Evolutionary conservation across 2,888 invertebrate genomes (phyloP).

Genomic region (Aphodius sticticus): DNA sequence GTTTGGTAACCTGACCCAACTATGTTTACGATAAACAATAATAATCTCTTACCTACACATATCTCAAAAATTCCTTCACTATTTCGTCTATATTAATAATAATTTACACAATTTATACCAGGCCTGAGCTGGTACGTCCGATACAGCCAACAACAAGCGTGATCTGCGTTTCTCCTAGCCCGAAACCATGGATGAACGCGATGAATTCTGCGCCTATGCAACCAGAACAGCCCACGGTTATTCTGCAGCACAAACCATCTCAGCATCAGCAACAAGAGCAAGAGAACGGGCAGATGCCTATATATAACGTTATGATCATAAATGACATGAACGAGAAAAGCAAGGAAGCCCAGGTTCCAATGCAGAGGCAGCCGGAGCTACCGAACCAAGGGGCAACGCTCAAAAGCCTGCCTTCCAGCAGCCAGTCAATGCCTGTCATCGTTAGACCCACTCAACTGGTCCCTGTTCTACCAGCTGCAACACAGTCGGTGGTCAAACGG

Average conservation of each 20-base stretch:
- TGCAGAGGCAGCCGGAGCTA: slow-evolving; percentile 52
- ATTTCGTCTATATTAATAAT: background rate
- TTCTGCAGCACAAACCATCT: slow-evolving; percentile 55
- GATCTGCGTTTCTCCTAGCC: slow-evolving; percentile 83
- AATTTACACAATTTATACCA: slow-evolving; percentile 49
- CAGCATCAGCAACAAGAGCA: slow-evolving; percentile 46
- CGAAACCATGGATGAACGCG: slow-evolving; percentile 57
- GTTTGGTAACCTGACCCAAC: background rate
- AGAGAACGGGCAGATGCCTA: slow-evolving; percentile 44
- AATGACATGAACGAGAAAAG: slow-evolving; percentile 63
- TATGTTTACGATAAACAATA: background rate
- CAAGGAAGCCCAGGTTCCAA: slow-evolving; percentile 29
- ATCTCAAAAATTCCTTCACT: no score
- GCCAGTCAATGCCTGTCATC: slow-evolving; percentile 70
- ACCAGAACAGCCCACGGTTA: slow-evolving; percentile 61
- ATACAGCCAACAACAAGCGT: slow-evolving; percentile 76
- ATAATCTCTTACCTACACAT: background rate
- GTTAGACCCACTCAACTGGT: slow-evolving; percentile 79
- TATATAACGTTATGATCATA: slow-evolving; percentile 66
- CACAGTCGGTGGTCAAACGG: slow-evolving; percentile 57
- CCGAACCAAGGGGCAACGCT: slow-evolving; percentile 11
- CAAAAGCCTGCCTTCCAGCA: slow-evolving; percentile 49
- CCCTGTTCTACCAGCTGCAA: slow-evolving; percentile 70
- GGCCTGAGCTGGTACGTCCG: slow-evolving; percentile 78
- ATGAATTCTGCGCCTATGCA: slow-evolving; percentile 39